phyloP scores from a whole-genome alignment of 2,113 vertebrate species.

The Hypomesus transpacificus region DNA sequence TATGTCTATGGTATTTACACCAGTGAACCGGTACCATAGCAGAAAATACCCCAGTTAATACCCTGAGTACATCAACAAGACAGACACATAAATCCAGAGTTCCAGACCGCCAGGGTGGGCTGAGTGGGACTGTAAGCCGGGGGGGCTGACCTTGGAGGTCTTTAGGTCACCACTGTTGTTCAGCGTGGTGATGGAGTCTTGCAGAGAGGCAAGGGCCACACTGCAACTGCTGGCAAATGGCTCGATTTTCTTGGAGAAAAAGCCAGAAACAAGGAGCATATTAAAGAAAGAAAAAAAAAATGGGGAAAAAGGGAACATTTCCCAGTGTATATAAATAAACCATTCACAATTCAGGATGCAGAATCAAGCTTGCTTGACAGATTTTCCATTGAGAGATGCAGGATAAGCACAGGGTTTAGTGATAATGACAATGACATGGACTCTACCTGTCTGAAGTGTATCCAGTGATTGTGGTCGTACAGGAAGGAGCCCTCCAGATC shows the following conservation, averaged over 20 bases:
- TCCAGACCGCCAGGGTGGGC: constrained; percentile 17
- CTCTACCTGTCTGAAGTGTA: constrained; percentile 76
- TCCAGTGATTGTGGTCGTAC: constrained; percentile 78
- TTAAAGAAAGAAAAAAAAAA: background rate
- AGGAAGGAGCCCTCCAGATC: constrained; percentile 76
- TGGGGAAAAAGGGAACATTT: background rate
- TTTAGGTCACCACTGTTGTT: constrained; percentile 55
- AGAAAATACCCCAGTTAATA: background rate
- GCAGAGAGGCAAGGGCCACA: constrained; percentile 71
- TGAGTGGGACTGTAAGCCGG: no score
- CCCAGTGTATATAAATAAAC: background rate
- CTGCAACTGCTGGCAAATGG: constrained; percentile 73
- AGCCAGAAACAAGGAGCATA: background rate
- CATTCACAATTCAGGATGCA: no score
- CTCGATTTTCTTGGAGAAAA: constrained; percentile 74
- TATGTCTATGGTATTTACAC: no score
- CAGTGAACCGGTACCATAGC: no score
- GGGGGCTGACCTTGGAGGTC: constrained; percentile 66
- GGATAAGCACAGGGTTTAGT: background rate
- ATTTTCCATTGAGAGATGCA: no score
- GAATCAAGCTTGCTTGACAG: no score
- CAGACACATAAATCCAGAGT: constrained; percentile 36
- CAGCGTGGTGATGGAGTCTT: constrained; percentile 67
- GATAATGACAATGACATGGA: background rate
- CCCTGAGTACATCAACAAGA: constrained; percentile 24